These are phyloP conservation scores for Heterodera filipjevi DNA, from an alignment of 2,888 invertebrate genomes.

Conservation along the genomic window DNA sequence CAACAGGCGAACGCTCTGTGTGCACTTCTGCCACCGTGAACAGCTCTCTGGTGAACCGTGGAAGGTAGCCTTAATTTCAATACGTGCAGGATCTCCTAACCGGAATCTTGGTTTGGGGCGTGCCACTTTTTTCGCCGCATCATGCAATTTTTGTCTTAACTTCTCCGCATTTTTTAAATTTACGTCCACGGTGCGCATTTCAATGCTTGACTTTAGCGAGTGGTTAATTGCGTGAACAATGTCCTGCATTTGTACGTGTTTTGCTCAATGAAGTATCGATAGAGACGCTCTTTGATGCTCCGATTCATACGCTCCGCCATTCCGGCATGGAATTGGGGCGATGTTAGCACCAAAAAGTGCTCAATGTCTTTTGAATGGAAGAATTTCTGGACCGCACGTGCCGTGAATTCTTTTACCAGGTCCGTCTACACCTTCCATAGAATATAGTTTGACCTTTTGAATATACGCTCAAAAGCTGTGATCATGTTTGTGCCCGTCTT, in stretches of 20 bases:
- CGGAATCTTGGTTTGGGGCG: neutral
- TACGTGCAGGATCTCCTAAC: constrained; percentile 30
- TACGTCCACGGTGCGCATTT: constrained; percentile 6
- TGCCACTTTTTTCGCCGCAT: neutral
- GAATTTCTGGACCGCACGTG: neutral
- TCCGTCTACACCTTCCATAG: constrained; percentile 31
- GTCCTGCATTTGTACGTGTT: constrained; percentile 20
- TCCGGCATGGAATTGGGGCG: constrained; percentile 25
- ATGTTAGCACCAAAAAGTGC: neutral
- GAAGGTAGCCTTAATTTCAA: constrained; percentile 28
- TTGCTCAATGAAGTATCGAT: constrained; percentile 32
- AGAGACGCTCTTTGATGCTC: constrained; percentile 31
- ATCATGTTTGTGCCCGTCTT: too few relatives aligned
- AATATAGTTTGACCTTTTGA: too few relatives aligned
- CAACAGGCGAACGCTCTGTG: neutral
- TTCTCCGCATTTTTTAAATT: constrained; percentile 21
- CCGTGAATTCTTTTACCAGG: constrained; percentile 28
- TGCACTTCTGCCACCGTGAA: constrained; percentile 17
- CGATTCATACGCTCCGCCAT: constrained; percentile 28
- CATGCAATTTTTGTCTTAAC: too few relatives aligned
- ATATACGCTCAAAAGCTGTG: too few relatives aligned
- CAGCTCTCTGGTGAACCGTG: constrained; percentile 29
- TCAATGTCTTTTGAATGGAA: constrained; percentile 14
- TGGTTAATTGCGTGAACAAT: constrained; percentile 27
- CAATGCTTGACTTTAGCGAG: constrained; percentile 22